Evolutionary conservation across 1,140 invertebrate species (phyloP).

Genomic region (Bombyx mandarina): DNA sequence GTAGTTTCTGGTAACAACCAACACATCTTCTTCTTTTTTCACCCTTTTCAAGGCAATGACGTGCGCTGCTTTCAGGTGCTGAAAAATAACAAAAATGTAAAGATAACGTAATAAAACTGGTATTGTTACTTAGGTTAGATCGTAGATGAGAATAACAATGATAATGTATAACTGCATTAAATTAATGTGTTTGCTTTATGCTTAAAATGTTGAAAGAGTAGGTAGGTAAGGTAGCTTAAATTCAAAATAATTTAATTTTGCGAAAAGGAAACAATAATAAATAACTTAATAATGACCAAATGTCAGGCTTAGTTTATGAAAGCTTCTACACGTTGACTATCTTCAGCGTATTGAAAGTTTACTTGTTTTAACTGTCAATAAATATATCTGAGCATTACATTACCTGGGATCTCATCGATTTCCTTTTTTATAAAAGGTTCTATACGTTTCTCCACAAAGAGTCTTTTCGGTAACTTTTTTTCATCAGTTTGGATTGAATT

Average conservation of each 20-base stretch:
- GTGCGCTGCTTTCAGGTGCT: conserved; percentile 2
- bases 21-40: conserved; percentile 12
- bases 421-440: no score
- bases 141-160: conserved; percentile 5
- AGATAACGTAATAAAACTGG: conserved; percentile 5
- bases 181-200: no score
- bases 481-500: no score
- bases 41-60: conserved; percentile 11
- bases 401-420: no score
- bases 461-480: no score
- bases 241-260: conserved; percentile 3
- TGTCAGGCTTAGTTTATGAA: conserved; percentile 12
- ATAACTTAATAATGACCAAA: conserved; percentile 12
- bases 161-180: no score
- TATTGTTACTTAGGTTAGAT: conserved; percentile 10
- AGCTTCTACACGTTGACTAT: conserved; percentile 14
- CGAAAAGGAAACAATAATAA: conserved; percentile 9
- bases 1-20: conserved; percentile 14
- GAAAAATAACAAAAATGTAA: conserved; percentile 10
- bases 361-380: conserved; percentile 3
- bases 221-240: conserved; percentile 12
- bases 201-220: conserved; percentile 11
- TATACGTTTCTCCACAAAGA: no score
- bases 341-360: no score
- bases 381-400: conserved; percentile 17